phyloP scores from a whole-genome alignment of 1,140 invertebrate species.

The Hypothenemus hampei region DNA sequence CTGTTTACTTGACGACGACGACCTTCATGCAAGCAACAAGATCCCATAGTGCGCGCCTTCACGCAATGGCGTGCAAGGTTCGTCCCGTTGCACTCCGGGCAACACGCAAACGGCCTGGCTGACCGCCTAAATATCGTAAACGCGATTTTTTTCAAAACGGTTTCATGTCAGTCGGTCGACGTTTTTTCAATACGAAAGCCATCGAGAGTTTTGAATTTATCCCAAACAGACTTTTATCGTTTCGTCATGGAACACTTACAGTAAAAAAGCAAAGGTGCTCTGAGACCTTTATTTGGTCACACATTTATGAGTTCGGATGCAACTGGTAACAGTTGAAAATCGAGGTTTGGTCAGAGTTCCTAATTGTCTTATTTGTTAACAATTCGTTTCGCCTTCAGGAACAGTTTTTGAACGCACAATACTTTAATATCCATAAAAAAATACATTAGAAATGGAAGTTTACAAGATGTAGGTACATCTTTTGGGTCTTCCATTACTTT shows the following conservation, averaged over 20 bases:
- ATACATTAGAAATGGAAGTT: no score
- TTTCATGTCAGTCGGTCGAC: background rate
- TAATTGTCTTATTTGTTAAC: no score
- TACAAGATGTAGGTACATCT: no score
- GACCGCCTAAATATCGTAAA: slow-evolving; percentile 15
- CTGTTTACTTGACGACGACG: slow-evolving; percentile 13
- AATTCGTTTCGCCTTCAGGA: no score
- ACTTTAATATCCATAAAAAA: no score
- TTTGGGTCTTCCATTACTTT: no score
- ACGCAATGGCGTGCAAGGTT: slow-evolving; percentile 25
- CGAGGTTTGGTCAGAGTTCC: no score
- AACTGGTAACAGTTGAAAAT: no score
- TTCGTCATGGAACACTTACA: background rate
- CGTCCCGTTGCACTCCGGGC: slow-evolving; percentile 18
- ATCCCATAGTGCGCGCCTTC: slow-evolving; percentile 24
- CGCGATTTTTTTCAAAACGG: slow-evolving; percentile 1
- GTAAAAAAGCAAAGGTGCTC: background rate
- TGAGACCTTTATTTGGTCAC: no score
- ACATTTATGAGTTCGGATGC: no score
- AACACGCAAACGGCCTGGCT: slow-evolving; percentile 20
- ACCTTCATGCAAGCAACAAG: slow-evolving; percentile 24
- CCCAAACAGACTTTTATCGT: background rate
- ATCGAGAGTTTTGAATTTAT: background rate
- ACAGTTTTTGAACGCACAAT: no score
- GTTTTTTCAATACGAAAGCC: background rate